Evolutionary conservation across 1,140 invertebrate species (phyloP).

Genomic region (Heliconius hermathena): DNA sequence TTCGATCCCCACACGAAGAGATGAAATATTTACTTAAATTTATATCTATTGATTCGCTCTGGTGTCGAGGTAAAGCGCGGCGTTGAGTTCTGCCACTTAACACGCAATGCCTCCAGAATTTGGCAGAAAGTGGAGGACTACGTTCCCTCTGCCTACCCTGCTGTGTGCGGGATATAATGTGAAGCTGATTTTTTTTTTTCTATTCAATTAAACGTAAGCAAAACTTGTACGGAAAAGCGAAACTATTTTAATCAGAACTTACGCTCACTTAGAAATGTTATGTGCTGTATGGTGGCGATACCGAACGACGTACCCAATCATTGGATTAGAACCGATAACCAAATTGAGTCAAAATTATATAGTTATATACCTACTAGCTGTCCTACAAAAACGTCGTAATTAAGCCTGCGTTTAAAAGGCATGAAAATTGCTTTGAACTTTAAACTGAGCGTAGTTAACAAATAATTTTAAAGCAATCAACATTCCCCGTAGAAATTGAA

Average conservation of each 20-base stretch:
- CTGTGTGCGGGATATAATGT: no score
- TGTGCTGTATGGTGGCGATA: background rate
- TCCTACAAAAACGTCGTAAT: background rate
- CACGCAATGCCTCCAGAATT: no score
- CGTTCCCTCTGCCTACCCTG: no score
- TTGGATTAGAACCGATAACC: background rate
- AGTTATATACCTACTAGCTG: background rate
- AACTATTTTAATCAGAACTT: background rate
- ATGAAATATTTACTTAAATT: no score
- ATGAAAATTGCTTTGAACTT: conserved; percentile 4
- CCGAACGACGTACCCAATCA: background rate
- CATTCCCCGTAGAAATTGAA: conserved; percentile 2
- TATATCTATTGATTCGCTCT: no score
- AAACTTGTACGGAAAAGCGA: background rate
- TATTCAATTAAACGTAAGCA: no score
- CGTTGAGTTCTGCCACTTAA: no score
- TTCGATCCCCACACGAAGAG: no score
- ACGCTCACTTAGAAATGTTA: background rate
- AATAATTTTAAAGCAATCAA: background rate
- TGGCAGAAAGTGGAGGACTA: no score
- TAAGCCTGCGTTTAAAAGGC: background rate
- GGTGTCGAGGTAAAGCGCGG: no score
- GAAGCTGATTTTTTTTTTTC: no score
- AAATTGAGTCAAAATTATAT: background rate
- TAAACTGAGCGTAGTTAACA: background rate